Evolutionary conservation across 2,888 invertebrate species (phyloP).

Genomic region (Apomyelois bistriatella): DNA sequence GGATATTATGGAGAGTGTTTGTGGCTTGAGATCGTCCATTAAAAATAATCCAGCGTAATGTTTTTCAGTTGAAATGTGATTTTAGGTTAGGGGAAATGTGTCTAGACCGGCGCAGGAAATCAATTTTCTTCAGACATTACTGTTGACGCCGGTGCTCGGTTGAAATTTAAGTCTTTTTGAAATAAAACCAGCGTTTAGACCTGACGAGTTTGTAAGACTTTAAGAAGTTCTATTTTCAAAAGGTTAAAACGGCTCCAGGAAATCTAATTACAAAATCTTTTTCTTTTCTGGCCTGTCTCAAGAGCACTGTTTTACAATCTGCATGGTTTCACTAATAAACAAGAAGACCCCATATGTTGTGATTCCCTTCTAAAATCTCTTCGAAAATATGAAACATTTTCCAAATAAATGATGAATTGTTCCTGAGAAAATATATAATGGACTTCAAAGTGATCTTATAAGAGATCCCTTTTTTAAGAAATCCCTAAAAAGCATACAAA

Average conservation of each 20-base stretch:
- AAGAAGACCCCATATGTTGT: too few species aligned
- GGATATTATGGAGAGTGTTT: conserved; percentile 7
- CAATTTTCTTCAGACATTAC: conserved; percentile 48
- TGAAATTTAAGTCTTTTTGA: neutral
- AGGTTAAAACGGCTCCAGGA: neutral
- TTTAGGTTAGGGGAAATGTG: conserved; percentile 47
- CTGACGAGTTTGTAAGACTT: neutral
- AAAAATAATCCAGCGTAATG: conserved; percentile 15
- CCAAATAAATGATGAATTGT: too few species aligned
- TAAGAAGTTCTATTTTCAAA: neutral
- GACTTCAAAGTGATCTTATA: too few species aligned
- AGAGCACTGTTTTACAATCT: too few species aligned
- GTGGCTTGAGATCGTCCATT: conserved; percentile 4
- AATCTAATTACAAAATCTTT: too few species aligned
- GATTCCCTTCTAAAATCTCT: too few species aligned
- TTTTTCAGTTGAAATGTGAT: conserved; percentile 33
- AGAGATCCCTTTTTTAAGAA: too few species aligned
- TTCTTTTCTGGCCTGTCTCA: too few species aligned
- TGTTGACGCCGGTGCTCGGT: conserved; percentile 30
- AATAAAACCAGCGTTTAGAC: neutral
- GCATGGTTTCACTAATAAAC: too few species aligned
- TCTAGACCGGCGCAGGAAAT: conserved; percentile 72
- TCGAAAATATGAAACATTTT: too few species aligned
- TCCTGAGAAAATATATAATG: too few species aligned
- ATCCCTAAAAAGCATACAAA: too few species aligned